phyloP scores from a whole-genome alignment of 2,113 vertebrate genomes.

The Pleuronectes platessa region DNA sequence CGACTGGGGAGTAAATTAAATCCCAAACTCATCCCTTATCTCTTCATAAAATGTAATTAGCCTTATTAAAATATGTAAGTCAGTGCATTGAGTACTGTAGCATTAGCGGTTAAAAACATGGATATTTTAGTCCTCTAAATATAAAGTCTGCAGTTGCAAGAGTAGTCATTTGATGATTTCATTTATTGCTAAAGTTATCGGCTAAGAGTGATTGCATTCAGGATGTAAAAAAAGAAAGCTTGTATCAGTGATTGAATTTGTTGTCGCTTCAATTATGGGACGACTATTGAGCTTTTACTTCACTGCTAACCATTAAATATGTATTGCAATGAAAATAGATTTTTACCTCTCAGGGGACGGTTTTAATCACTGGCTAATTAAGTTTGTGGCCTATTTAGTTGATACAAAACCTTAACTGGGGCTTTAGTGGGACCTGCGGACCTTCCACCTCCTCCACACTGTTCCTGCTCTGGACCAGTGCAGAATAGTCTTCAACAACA shows the following conservation, averaged over 20 bases:
- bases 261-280: slow-evolving; percentile 17
- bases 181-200: not conserved
- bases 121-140: not conserved
- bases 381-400: slow-evolving; percentile 3
- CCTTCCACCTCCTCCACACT: slow-evolving; percentile 96
- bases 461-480: slow-evolving; percentile 98
- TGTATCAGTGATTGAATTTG: slow-evolving; percentile 13
- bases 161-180: not conserved
- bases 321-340: slow-evolving; percentile 45
- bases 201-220: not conserved
- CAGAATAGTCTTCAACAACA: slow-evolving; percentile 99
- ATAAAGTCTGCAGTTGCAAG: not conserved
- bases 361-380: slow-evolving; percentile 37
- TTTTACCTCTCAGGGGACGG: slow-evolving; percentile 7
- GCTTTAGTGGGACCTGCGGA: slow-evolving; percentile 95
- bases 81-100: not conserved
- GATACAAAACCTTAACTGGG: slow-evolving; percentile 78
- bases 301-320: slow-evolving; percentile 57
- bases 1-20: not conserved
- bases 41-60: not conserved
- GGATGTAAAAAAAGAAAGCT: not conserved
- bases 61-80: not conserved
- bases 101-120: not conserved
- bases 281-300: slow-evolving; percentile 35
- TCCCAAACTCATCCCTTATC: not conserved